A percentile compares a stretch with the other conserved stretches of the same genome.
These are phyloP conservation scores for Dasyprocta punctata DNA, from an alignment of 2,113 vertebrate species.

Conservation along the genomic window DNA sequence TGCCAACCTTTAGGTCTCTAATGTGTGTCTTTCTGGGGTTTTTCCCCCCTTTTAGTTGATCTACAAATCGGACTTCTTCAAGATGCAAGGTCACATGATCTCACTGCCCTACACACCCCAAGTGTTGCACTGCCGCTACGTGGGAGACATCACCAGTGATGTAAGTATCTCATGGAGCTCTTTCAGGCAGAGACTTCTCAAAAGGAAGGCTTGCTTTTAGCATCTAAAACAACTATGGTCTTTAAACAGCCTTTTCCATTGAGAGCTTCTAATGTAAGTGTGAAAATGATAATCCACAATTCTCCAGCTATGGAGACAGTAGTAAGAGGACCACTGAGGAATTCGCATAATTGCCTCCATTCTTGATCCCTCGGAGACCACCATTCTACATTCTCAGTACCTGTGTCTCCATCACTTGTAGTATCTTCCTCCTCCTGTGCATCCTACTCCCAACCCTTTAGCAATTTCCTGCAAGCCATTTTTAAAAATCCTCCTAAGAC, in stretches of 20 bases:
- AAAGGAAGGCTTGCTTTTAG: neutral
- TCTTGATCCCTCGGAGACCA: neutral
- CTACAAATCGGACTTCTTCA: conserved; percentile 96
- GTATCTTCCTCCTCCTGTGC: neutral
- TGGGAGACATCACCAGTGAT: conserved; percentile 96
- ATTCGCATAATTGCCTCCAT: neutral
- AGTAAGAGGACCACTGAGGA: neutral
- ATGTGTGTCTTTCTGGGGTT: neutral
- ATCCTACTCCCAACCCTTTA: neutral
- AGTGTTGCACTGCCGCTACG: conserved; percentile 93
- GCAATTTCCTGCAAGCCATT: neutral
- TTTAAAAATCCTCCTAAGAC: neutral
- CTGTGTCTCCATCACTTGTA: neutral
- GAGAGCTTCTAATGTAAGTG: neutral
- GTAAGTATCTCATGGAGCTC: conserved; percentile 83
- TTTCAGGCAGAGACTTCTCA: neutral
- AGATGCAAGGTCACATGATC: conserved; percentile 92
- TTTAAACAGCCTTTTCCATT: neutral
- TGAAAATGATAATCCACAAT: neutral
- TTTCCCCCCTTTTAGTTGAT: conserved; percentile 88
- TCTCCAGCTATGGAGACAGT: neutral
- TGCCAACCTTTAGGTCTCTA: neutral
- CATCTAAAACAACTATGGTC: neutral
- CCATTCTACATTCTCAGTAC: neutral
- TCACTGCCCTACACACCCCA: conserved; percentile 94